Evolutionary conservation across 2,888 invertebrate genomes (phyloP).

Genomic region (Thymelicus acteon): DNA sequence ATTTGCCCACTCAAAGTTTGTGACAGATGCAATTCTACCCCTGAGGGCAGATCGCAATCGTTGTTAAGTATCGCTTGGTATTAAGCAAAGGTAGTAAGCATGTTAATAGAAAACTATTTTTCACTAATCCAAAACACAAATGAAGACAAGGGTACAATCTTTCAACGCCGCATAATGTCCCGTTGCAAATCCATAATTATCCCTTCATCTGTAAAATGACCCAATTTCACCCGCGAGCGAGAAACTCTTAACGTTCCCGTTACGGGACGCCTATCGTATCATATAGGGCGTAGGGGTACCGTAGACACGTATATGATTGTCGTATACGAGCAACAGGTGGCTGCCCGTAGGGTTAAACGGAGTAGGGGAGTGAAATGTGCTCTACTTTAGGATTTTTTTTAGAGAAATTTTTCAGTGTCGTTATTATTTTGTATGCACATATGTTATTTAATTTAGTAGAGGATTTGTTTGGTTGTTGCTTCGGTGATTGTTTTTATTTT

Average conservation of each 20-base stretch:
- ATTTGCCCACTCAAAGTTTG: too few relatives aligned
- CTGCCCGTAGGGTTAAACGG: slow-evolving; percentile 81
- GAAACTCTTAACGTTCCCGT: slow-evolving; percentile 50
- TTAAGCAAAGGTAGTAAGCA: too few relatives aligned
- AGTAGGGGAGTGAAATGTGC: slow-evolving; percentile 52
- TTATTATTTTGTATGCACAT: background rate
- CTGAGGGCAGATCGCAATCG: too few relatives aligned
- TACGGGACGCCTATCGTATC: slow-evolving; percentile 47
- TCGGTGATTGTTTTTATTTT: background rate
- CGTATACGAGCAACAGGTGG: slow-evolving; percentile 81
- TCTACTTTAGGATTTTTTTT: slow-evolving; percentile 51
- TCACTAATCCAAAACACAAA: slow-evolving; percentile 48
- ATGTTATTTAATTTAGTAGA: background rate
- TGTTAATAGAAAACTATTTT: background rate
- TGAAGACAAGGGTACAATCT: too few relatives aligned
- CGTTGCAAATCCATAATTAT: slow-evolving; percentile 42
- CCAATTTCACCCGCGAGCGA: slow-evolving; percentile 67
- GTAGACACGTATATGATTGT: slow-evolving; percentile 64
- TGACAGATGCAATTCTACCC: too few relatives aligned
- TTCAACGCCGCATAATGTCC: too few relatives aligned
- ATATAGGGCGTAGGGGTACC: slow-evolving; percentile 55
- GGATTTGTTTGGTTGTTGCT: background rate
- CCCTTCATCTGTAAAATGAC: slow-evolving; percentile 69
- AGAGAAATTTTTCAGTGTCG: background rate
- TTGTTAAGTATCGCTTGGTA: too few relatives aligned